Evolutionary conservation across 2,797 vertebrate genomes (phyloP).

Genomic region (Sus cebifrons): DNA sequence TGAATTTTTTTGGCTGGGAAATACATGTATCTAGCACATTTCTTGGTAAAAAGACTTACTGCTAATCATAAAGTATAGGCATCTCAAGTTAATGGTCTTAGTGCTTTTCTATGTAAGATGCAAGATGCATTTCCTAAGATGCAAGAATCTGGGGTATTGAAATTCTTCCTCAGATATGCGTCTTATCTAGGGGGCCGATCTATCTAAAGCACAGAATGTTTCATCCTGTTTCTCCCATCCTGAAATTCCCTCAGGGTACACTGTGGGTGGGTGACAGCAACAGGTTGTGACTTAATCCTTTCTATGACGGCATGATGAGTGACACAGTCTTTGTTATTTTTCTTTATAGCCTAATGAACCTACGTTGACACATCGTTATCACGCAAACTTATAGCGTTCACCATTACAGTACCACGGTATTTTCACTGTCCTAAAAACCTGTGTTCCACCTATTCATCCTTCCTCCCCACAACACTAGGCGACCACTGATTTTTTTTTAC

Average conservation of each 20-base stretch:
- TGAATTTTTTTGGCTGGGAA: neutral
- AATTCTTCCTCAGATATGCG: neutral
- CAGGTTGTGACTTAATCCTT: neutral
- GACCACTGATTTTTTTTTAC: neutral
- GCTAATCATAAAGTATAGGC: neutral
- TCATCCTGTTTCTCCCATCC: neutral
- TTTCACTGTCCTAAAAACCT: neutral
- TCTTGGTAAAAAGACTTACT: neutral
- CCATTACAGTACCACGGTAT: neutral
- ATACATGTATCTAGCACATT: neutral
- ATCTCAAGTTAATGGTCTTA: neutral
- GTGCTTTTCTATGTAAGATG: neutral
- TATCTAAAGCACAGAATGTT: neutral
- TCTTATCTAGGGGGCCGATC: neutral
- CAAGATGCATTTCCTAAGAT: neutral
- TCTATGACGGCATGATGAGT: neutral
- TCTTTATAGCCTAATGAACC: neutral
- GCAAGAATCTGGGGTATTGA: neutral
- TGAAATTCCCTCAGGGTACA: neutral
- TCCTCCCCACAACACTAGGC: neutral
- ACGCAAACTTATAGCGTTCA: neutral
- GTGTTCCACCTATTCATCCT: neutral
- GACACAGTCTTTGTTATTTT: neutral
- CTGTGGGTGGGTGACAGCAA: neutral
- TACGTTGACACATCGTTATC: neutral